Evolutionary conservation across 2,113 vertebrate genomes (phyloP).

Genomic region (Mirounga angustirostris): DNA sequence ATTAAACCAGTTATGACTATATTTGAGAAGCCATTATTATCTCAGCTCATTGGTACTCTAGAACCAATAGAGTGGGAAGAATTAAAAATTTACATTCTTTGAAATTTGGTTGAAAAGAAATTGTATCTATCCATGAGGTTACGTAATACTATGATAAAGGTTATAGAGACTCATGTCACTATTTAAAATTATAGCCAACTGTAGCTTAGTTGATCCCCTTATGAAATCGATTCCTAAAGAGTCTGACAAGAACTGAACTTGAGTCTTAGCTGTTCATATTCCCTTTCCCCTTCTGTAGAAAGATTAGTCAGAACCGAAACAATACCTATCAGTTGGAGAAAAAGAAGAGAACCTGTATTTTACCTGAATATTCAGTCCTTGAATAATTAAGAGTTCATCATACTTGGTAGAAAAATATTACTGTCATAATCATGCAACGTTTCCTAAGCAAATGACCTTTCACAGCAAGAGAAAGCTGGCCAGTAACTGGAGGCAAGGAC

Average conservation of each 20-base stretch:
- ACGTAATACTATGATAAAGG: not conserved
- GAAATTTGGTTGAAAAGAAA: constrained; percentile 44
- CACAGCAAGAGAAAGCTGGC: not conserved
- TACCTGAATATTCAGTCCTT: not conserved
- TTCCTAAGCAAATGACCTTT: not conserved
- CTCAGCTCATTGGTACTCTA: constrained; percentile 3
- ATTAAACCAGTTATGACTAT: not conserved
- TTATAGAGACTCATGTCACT: not conserved
- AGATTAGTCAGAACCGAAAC: not conserved
- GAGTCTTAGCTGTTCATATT: not conserved
- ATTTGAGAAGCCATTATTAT: not conserved
- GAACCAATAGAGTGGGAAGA: constrained; percentile 22
- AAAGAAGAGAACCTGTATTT: constrained; percentile 6
- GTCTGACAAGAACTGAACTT: not conserved
- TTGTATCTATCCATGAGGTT: not conserved
- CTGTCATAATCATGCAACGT: not conserved
- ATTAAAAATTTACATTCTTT: constrained; percentile 10
- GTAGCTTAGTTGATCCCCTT: not conserved
- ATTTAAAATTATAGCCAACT: constrained; percentile 3
- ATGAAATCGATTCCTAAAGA: not conserved
- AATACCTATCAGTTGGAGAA: not conserved
- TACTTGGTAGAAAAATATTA: not conserved
- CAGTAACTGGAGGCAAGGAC: not conserved
- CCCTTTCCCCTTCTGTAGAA: not conserved
- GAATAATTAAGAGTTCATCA: not conserved